These are phyloP conservation scores for Eueides isabella DNA, from an alignment of 1,140 invertebrate species.

Conservation along the genomic window DNA sequence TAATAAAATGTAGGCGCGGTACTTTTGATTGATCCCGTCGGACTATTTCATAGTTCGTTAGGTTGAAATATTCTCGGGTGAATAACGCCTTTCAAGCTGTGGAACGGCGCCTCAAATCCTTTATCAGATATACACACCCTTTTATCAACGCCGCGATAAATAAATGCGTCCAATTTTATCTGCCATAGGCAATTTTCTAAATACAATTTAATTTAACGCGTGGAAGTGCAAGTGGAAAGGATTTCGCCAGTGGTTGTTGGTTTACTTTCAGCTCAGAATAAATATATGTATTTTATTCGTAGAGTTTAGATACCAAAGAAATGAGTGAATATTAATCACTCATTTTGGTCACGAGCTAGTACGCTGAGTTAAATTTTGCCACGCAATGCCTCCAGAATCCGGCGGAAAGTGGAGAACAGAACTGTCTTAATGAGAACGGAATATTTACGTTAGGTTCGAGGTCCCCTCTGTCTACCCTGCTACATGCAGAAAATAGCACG, in stretches of 20 bases:
- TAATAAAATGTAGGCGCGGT: constrained; percentile 18
- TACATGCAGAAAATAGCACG: too few species aligned
- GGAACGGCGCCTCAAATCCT: constrained; percentile 27
- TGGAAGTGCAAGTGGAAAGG: neutral
- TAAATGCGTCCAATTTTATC: constrained; percentile 32
- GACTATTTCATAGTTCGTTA: constrained; percentile 52
- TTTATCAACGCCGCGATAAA: constrained; percentile 37
- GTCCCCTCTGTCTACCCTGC: too few species aligned
- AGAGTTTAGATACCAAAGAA: too few species aligned
- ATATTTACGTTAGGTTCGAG: too few species aligned
- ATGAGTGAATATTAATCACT: too few species aligned
- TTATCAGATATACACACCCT: constrained; percentile 33
- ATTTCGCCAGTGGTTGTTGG: neutral
- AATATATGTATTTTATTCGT: too few species aligned
- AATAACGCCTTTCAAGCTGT: constrained; percentile 46
- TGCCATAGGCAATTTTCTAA: neutral
- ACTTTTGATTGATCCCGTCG: constrained; percentile 45
- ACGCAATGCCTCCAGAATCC: too few species aligned
- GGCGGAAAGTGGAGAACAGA: too few species aligned
- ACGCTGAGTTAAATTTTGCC: too few species aligned
- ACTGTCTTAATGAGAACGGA: too few species aligned
- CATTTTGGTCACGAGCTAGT: too few species aligned
- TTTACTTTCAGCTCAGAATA: neutral
- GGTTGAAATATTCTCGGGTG: constrained; percentile 49
- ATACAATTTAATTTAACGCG: neutral